Conservation (phyloP, 2,113 vertebrate species). For the Bubo blakistoni region DNA sequence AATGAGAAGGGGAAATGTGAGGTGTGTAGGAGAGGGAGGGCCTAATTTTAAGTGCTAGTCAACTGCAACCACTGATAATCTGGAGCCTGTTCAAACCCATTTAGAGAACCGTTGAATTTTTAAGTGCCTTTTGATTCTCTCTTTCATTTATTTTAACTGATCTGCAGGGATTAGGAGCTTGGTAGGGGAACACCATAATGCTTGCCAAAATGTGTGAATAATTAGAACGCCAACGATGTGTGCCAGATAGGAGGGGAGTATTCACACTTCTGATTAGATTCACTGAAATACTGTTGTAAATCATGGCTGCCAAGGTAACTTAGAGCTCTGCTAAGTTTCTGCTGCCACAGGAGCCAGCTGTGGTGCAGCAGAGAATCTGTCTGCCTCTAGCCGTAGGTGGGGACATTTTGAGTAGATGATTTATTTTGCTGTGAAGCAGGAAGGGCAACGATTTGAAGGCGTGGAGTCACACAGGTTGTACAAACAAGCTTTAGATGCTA, state of each 20-base stretch:
- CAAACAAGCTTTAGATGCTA: background rate
- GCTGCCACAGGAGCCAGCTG: background rate
- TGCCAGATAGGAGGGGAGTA: conserved; percentile 90
- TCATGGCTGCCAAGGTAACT: conserved; percentile 78
- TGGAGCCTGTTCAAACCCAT: conserved; percentile 90
- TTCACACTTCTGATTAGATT: conserved; percentile 92
- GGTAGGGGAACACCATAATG: conserved; percentile 82
- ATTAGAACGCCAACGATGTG: conserved; percentile 86
- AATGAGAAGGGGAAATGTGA: background rate
- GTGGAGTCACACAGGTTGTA: background rate
- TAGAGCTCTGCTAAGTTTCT: background rate
- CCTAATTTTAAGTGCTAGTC: conserved; percentile 74
- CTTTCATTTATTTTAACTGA: conserved; percentile 98
- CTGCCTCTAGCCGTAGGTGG: background rate
- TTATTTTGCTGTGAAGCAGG: background rate
- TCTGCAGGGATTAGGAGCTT: conserved; percentile 95
- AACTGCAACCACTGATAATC: conserved; percentile 79
- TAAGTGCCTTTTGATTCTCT: conserved; percentile 94
- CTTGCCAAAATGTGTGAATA: conserved; percentile 98
- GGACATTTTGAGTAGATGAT: background rate
- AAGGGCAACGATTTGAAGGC: background rate
- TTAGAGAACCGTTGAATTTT: conserved; percentile 85
- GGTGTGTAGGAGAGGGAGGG: conserved; percentile 53
- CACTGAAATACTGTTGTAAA: conserved; percentile 91
- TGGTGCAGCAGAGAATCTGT: background rate